phyloP scores from a whole-genome alignment of 2,113 vertebrate genomes.

The Uropsilus gracilis region DNA sequence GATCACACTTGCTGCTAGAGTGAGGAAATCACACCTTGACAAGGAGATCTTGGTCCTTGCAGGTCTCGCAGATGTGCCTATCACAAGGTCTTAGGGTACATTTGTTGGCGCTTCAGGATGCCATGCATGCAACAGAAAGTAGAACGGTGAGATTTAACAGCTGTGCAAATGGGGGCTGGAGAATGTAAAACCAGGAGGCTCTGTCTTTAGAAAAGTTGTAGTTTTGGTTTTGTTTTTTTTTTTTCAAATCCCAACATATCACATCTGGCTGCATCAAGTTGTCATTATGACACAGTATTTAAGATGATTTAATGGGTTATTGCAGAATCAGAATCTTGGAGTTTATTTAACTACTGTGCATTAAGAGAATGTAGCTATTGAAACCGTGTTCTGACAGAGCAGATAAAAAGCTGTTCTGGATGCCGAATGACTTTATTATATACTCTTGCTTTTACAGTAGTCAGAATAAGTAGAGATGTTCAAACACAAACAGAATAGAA shows the following conservation, averaged over 20 bases:
- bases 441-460: constrained; percentile 42
- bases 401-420: constrained; percentile 77
- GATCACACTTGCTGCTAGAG: not conserved
- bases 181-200: constrained; percentile 80
- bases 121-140: constrained; percentile 64
- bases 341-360: constrained; percentile 86
- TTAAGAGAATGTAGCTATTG: constrained; percentile 82
- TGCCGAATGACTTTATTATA: constrained; percentile 60
- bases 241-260: constrained; percentile 80
- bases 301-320: constrained; percentile 89
- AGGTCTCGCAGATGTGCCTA: not conserved
- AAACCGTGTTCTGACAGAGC: constrained; percentile 82
- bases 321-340: constrained; percentile 81
- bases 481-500: not conserved
- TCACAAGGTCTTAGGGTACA: constrained; percentile 28
- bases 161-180: constrained; percentile 80
- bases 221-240: not conserved
- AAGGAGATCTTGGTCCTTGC: not conserved
- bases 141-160: constrained; percentile 77
- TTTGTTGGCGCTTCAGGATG: not conserved
- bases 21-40: not conserved
- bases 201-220: constrained; percentile 77
- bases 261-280: constrained; percentile 87
- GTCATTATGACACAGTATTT: constrained; percentile 89
- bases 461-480: constrained; percentile 25